Evolutionary conservation across 2,888 invertebrate genomes (phyloP), one percentile per base, ranked within the genome.

Genomic region (Hemithea aestivaria): DNA sequence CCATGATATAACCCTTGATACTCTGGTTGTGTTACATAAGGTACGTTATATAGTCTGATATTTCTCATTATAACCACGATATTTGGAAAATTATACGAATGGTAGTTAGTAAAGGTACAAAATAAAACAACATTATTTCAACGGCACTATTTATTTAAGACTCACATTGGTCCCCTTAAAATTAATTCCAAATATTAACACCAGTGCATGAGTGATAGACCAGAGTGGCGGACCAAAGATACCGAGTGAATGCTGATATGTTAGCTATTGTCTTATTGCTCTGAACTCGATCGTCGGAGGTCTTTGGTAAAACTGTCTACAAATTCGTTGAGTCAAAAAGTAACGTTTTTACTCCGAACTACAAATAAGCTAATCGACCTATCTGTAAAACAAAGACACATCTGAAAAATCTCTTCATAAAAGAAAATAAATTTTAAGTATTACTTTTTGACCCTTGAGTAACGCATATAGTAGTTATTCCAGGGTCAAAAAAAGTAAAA

Each of bases 141-240:
- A 75, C 72, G 64, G 65, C 69, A 75, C 62, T 64, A 60, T 75
- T 78, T 75, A 76, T 77, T 79, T 56, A 60, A 64, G 58, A 66
- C 61, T 59, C 59, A 62, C 58, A 56, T 60, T 74, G 73, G 73
- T 70, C 68, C 68, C 68, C 73, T 70, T 60, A 55, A 45, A 46
- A 48, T 44, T 55, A 55, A 35, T 20, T 7, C 29, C 32, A 53
- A 48, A 49, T 56, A 51, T 51, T 51, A 58, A 61, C 51, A 53
- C 48, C 50, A 49, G 40, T 53, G 45, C 40, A 25, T 31, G 41
- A 27, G 23, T 35, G 34, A 22, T 27, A 31, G 27, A 39, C 50
- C 41, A 35, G 38, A 41, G 22, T 26, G 30, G 21, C 34, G 16
- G 8, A 24, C 12, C 11, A 25, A 21, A 25, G 9, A 6, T 26